phyloP scores from a whole-genome alignment of 1,140 invertebrate species.

The Pseudomyrmex flavicornis region DNA sequence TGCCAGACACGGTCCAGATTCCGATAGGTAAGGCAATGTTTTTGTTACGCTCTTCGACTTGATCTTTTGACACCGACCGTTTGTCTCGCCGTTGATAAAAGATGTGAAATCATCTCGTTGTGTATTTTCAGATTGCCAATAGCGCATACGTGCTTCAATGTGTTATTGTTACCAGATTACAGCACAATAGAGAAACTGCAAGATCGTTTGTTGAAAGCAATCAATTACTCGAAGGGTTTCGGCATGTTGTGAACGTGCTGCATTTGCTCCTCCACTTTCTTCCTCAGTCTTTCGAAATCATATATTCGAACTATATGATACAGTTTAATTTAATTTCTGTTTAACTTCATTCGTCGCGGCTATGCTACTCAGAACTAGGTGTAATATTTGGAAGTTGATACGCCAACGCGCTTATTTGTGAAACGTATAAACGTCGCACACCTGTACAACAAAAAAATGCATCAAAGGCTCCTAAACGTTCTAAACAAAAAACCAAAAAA shows the following conservation, averaged over 20 bases:
- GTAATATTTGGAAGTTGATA: constrained; percentile 27
- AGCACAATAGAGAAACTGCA: constrained; percentile 92
- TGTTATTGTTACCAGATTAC: constrained; percentile 96
- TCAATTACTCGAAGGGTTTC: constrained; percentile 95
- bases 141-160: constrained; percentile 98
- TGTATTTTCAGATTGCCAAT: constrained; percentile 88
- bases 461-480: constrained; percentile 46
- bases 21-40: constrained; percentile 86
- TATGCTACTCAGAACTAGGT: constrained; percentile 50
- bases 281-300: constrained; percentile 70
- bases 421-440: constrained; percentile 3
- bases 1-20: constrained; percentile 91
- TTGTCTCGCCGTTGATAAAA: neutral
- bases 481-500: neutral
- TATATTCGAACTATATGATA: constrained; percentile 61
- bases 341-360: constrained; percentile 9
- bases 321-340: constrained; percentile 17
- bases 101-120: constrained; percentile 3
- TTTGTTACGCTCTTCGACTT: too few relatives aligned
- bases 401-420: constrained; percentile 31
- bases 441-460: constrained; percentile 23
- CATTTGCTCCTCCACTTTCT: constrained; percentile 58
- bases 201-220: constrained; percentile 95
- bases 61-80: neutral
- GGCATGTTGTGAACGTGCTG: constrained; percentile 90